phyloP scores from a whole-genome alignment of 2,888 invertebrate species.

The Notocelia uddmanniana region DNA sequence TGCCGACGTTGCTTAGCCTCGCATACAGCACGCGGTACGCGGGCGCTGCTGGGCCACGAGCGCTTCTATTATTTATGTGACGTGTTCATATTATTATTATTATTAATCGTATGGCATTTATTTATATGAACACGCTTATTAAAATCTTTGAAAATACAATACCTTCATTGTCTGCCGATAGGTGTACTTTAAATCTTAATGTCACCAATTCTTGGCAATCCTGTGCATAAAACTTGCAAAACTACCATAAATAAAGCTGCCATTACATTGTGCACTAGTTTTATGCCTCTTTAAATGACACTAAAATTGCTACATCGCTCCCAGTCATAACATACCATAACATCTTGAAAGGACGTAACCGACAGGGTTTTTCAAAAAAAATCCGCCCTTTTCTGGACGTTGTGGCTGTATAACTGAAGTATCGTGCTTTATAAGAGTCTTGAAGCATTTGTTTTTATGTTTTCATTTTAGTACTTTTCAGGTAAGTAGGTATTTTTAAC shows the following conservation, averaged over 20 bases:
- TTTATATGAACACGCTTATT: too few relatives aligned
- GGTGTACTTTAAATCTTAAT: not conserved
- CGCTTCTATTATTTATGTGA: too few relatives aligned
- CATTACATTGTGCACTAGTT: conserved; percentile 27
- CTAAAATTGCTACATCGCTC: conserved; percentile 23
- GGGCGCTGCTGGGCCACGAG: too few relatives aligned
- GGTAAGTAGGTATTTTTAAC: too few relatives aligned
- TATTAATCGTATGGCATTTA: too few relatives aligned
- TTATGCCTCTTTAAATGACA: conserved; percentile 29
- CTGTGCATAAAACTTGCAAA: conserved; percentile 12
- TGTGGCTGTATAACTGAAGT: not conserved
- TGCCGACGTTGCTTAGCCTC: too few relatives aligned
- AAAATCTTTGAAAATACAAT: too few relatives aligned
- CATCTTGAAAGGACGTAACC: not conserved
- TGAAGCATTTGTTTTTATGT: conserved; percentile 13
- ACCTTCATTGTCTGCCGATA: too few relatives aligned
- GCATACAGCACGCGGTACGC: too few relatives aligned
- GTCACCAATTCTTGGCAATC: not conserved
- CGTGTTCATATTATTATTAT: too few relatives aligned
- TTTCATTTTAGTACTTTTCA: not conserved
- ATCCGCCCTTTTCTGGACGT: not conserved
- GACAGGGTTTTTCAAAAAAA: not conserved
- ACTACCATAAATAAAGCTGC: conserved; percentile 20
- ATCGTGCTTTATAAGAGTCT: not conserved
- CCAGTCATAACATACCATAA: conserved; percentile 12